These are phyloP conservation scores for Eueremaeus valkanovi DNA, from an alignment of 2,888 invertebrate species.

Conservation along the genomic window DNA sequence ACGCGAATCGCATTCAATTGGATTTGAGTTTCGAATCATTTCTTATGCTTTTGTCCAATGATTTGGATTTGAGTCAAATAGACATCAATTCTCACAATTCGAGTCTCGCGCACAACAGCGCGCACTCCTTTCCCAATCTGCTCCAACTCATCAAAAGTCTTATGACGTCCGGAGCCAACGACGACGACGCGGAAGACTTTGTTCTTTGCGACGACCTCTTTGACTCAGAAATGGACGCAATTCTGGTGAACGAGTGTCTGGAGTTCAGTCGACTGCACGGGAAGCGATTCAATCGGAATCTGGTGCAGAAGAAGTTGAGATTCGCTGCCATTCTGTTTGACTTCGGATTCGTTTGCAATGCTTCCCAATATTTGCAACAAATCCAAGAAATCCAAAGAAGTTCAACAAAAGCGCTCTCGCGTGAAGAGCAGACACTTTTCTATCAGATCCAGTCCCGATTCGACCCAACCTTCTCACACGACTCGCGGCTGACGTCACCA, in stretches of 20 bases:
- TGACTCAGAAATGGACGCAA: neutral
- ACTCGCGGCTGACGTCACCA: neutral
- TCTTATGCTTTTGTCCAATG: slow-evolving; percentile 31
- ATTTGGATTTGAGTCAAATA: slow-evolving; percentile 26
- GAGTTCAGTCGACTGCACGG: slow-evolving; percentile 35
- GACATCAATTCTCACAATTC: neutral
- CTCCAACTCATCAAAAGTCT: slow-evolving; percentile 16
- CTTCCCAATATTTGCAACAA: slow-evolving; percentile 35
- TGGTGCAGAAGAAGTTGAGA: slow-evolving; percentile 33
- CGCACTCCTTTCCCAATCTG: neutral
- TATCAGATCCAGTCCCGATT: neutral
- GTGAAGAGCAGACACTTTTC: neutral
- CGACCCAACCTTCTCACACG: neutral
- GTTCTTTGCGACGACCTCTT: slow-evolving; percentile 24
- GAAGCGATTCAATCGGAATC: slow-evolving; percentile 1
- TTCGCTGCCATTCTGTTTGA: slow-evolving; percentile 40
- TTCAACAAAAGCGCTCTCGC: no score
- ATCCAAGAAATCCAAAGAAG: neutral
- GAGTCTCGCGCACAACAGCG: neutral
- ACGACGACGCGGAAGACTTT: neutral
- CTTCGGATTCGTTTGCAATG: slow-evolving; percentile 39
- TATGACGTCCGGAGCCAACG: no score
- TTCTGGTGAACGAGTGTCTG: slow-evolving; percentile 36
- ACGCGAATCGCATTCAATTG: neutral
- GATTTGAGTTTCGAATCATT: slow-evolving; percentile 15